Base-by-base conservation (phyloP, 2,888 invertebrate genomes). In the Lycocerus yunnanus region DNA sequence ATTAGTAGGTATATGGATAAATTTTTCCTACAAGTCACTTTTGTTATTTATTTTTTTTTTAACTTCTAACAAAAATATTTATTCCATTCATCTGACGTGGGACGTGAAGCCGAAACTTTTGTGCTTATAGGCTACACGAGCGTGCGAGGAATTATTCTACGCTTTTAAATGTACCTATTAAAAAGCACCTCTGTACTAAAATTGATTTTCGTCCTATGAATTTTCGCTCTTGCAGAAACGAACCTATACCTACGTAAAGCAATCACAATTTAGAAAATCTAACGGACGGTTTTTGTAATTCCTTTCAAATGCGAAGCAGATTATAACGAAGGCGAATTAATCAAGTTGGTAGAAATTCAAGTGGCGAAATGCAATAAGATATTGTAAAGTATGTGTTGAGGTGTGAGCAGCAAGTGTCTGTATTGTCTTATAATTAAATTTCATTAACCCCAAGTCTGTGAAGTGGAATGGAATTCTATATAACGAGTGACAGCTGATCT, bases 351-450 rank as follows among this genome's bases (percentile, higher is more conserved):
- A 66, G 71, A 71, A 59, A 72, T 69, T 75, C 63, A 58, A 75
- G 72, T 68, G 71, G 74, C 58, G 71, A 74, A 69, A 84, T 81
- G 83, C 83, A 84, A 84, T 85, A 85, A 84, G 85, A 84, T 84
- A 85, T 84, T 82, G 84, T 81, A 85, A 85, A 85, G 84, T 85
- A 85, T 85, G 84, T 84, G 79, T 75, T 74, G 77, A 79, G 78
- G 80, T 82, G 80, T 78, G 78, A 78, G 82, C 83, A 82, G 83
- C 81, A 82, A 82, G 84, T 82, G 83, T 82, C 83, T 82, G 84
- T 84, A 85, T 85, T 85, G 84, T 85, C 84, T 84, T 81, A 83
- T 85, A 85, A 85, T 85, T 85, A 85, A 85, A 85, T 85, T 85
- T 85, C 84, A 84, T 82, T 82, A 82, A 84, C 84, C 84, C 83